Percentiles rank a stretch among this genome's conserved stretches.
These are phyloP conservation scores for Drosophila quadrilineata DNA, from an alignment of 1,140 invertebrate species.

Conservation along the genomic window DNA sequence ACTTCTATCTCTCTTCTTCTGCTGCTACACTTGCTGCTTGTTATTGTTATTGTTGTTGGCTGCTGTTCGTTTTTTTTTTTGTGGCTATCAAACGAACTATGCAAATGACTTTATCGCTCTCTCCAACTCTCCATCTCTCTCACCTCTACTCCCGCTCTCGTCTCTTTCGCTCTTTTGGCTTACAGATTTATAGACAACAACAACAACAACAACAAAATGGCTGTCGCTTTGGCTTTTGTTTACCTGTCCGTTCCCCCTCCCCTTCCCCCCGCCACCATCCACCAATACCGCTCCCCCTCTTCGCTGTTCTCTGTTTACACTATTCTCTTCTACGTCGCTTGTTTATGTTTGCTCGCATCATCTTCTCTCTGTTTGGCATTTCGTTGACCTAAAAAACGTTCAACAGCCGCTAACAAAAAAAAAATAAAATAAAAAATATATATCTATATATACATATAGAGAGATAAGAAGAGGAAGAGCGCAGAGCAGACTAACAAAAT, in stretches of 20 bases:
- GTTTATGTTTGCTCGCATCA: constrained; percentile 73
- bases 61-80: constrained; percentile 5
- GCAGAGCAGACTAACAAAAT: constrained; percentile 33
- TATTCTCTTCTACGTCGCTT: constrained; percentile 32
- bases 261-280: background rate
- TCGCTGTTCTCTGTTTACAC: background rate
- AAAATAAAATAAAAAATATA: constrained; percentile 31
- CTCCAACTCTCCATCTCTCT: background rate
- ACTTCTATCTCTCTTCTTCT: too few relatives aligned
- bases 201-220: constrained; percentile 44
- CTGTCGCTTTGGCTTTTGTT: constrained; percentile 60
- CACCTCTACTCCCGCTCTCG: too few relatives aligned
- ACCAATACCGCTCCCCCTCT: background rate
- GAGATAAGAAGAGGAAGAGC: background rate
- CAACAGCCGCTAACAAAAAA: constrained; percentile 57
- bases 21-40: constrained; percentile 12
- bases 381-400: constrained; percentile 78
- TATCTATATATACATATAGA: constrained; percentile 14
- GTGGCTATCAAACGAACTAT: constrained; percentile 60
- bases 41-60: background rate
- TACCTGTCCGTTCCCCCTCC: constrained; percentile 48
- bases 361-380: constrained; percentile 67
- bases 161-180: too few relatives aligned
- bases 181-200: constrained; percentile 54
- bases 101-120: constrained; percentile 73